phyloP scores from a whole-genome alignment of 2,113 vertebrate species.

The Phalacrocorax pelagicus region DNA sequence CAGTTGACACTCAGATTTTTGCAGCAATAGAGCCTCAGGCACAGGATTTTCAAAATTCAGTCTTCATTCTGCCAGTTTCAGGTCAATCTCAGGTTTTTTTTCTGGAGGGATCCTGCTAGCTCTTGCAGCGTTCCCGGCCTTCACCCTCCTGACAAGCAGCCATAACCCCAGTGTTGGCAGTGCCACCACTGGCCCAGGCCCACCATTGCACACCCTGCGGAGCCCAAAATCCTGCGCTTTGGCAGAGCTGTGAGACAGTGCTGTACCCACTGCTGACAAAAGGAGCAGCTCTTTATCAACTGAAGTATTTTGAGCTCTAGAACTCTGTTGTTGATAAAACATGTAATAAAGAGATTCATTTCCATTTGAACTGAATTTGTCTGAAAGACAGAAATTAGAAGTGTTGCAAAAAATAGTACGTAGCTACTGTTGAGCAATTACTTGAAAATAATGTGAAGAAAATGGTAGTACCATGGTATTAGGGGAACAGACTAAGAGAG shows the following conservation, averaged over 20 bases:
- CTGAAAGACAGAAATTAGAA: background rate
- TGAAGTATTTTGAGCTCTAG: background rate
- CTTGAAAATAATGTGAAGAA: background rate
- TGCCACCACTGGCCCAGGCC: too few species aligned
- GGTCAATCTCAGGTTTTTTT: background rate
- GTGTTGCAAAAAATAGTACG: background rate
- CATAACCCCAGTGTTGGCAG: background rate
- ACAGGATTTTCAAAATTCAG: background rate
- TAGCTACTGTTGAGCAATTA: background rate
- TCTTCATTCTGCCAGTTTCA: background rate
- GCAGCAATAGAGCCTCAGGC: background rate
- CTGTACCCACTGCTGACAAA: background rate
- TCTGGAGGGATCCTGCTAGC: background rate
- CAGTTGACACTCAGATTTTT: background rate
- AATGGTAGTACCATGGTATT: background rate
- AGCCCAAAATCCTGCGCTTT: background rate
- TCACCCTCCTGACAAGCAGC: background rate
- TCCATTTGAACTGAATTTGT: background rate
- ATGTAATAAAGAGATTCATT: background rate
- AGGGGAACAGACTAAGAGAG: background rate
- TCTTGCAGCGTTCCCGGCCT: background rate
- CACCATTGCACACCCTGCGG: background rate
- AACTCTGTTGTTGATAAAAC: background rate
- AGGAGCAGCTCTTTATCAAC: background rate
- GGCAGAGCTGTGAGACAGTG: background rate